These are phyloP conservation scores for Scaptomyza polygonia DNA, from an alignment of 2,888 invertebrate genomes.

Conservation along the genomic window DNA sequence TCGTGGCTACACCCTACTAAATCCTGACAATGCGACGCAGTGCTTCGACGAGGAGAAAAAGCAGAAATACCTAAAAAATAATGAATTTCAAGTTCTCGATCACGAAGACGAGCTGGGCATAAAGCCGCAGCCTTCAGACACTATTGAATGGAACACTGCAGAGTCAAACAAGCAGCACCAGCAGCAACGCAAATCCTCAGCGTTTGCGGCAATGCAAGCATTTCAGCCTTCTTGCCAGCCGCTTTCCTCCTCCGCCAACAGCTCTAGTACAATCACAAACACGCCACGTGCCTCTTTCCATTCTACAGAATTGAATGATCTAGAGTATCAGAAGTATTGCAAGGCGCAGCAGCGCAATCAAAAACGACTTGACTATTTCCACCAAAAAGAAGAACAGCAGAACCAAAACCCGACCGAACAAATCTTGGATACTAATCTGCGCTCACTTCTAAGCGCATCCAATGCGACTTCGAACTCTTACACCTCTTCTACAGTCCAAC, in stretches of 20 bases:
- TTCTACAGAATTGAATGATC: slow-evolving; percentile 53
- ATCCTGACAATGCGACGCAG: slow-evolving; percentile 84
- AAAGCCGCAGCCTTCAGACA: slow-evolving; percentile 57
- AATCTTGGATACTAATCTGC: slow-evolving; percentile 55
- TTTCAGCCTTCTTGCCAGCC: slow-evolving; percentile 83
- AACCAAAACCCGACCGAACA: slow-evolving; percentile 37
- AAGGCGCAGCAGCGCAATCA: slow-evolving; percentile 81
- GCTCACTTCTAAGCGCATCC: slow-evolving; percentile 47
- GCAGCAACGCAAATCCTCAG: slow-evolving; percentile 74
- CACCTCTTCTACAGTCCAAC: slow-evolving; percentile 82
- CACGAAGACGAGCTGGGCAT: slow-evolving; percentile 77
- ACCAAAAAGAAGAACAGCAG: slow-evolving; percentile 80
- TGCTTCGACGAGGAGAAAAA: slow-evolving; percentile 77
- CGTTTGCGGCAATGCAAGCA: slow-evolving; percentile 84
- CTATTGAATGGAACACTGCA: slow-evolving; percentile 72
- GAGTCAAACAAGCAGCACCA: slow-evolving; percentile 42
- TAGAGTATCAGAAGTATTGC: slow-evolving; percentile 77
- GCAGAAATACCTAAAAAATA: slow-evolving; percentile 74
- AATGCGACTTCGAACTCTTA: slow-evolving; percentile 79
- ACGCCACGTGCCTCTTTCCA: slow-evolving; percentile 72
- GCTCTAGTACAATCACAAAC: slow-evolving; percentile 36
- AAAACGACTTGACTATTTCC: slow-evolving; percentile 80
- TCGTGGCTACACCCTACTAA: slow-evolving; percentile 86
- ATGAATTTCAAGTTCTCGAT: slow-evolving; percentile 82
- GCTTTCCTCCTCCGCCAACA: slow-evolving; percentile 56